Percentiles rank a stretch among this genome's conserved stretches.
Conservation (phyloP, 2,113 vertebrate species). For the Takifugu bimaculatus region DNA sequence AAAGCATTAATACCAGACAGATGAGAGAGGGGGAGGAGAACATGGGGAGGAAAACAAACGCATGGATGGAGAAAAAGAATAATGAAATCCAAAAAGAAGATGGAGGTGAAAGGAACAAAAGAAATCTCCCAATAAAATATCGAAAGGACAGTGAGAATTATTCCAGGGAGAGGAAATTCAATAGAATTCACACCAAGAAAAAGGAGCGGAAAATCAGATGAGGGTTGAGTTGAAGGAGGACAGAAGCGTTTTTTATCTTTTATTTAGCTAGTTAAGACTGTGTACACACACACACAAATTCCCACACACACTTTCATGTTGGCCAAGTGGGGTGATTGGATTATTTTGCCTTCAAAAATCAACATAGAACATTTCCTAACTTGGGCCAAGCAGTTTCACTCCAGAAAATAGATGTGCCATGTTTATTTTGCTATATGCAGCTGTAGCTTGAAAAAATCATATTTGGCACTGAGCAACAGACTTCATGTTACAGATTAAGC, state of each 20-base stretch:
- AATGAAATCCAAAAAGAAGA: slow-evolving; percentile 22
- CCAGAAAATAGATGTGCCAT: too few species aligned
- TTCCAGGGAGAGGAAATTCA: slow-evolving; percentile 21
- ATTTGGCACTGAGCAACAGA: too few species aligned
- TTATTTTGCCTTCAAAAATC: not conserved
- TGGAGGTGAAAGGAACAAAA: slow-evolving; percentile 1
- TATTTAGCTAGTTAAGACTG: slow-evolving; percentile 44
- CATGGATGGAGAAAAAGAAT: slow-evolving; percentile 1
- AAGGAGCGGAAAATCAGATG: slow-evolving; percentile 4
- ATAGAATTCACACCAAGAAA: slow-evolving; percentile 20
- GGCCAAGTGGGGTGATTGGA: not conserved
- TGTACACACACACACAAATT: slow-evolving; percentile 18
- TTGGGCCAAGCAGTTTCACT: too few species aligned
- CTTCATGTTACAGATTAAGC: too few species aligned
- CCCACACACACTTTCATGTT: slow-evolving; percentile 14
- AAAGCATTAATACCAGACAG: slow-evolving; percentile 23
- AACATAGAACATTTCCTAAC: not conserved
- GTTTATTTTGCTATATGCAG: too few species aligned
- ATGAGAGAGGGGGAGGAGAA: slow-evolving; percentile 10
- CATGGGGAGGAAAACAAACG: slow-evolving; percentile 9
- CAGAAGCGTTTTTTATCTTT: slow-evolving; percentile 49
- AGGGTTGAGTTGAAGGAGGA: slow-evolving; percentile 41
- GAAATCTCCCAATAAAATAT: slow-evolving; percentile 5
- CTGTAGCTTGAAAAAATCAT: too few species aligned
- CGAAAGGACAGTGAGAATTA: slow-evolving; percentile 24